Percentiles rank a stretch among this genome's conserved stretches.
Conservation (phyloP, 2,113 vertebrate genomes). For the Lagopus muta region DNA sequence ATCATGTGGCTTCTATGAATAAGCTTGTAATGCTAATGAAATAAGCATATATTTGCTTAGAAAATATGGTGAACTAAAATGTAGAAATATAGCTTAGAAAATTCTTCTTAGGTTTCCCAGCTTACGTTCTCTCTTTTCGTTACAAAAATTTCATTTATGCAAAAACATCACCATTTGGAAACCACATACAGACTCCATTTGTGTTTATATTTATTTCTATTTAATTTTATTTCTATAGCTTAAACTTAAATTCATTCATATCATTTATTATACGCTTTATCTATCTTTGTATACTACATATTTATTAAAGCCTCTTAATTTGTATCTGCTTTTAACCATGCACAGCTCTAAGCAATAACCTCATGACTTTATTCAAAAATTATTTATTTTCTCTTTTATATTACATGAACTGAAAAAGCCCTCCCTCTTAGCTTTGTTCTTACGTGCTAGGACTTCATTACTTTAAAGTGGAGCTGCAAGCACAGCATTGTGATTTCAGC, state of each 20-base stretch:
- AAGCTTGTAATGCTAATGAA: not conserved
- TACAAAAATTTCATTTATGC: not conserved
- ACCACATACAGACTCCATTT: not conserved
- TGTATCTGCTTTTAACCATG: not conserved
- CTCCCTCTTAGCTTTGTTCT: not conserved
- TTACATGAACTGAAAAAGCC: not conserved
- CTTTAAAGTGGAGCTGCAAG: slow-evolving; percentile 16
- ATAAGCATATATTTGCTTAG: not conserved
- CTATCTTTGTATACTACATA: rapidly evolving
- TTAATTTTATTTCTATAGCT: not conserved
- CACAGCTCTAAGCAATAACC: not conserved
- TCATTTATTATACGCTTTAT: not conserved
- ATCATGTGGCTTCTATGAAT: not conserved
- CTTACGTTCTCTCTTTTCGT: not conserved
- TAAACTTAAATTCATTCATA: not conserved
- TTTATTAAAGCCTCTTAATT: not conserved
- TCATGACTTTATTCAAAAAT: not conserved
- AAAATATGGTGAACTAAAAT: not conserved
- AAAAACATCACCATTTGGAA: not conserved
- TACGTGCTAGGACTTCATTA: not conserved
- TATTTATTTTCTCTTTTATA: not conserved
- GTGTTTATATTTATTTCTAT: not conserved
- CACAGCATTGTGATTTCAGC: not conserved
- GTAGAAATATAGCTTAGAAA: not conserved
- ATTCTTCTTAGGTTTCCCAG: not conserved